Evolutionary conservation across 2,888 invertebrate species (phyloP).

Genomic region (Margaritifera margaritifera): DNA sequence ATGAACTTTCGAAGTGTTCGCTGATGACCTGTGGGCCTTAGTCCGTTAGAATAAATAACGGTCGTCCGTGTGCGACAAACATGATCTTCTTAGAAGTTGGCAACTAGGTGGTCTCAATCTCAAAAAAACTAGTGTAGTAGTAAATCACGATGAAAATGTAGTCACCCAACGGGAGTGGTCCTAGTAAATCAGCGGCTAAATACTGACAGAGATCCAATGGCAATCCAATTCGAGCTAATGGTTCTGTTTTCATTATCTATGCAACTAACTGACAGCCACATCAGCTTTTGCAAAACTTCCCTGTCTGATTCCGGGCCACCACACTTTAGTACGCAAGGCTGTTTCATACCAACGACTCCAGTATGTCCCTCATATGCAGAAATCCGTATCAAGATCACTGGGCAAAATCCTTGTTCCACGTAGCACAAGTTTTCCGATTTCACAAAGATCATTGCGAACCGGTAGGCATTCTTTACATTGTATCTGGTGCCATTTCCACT

Average conservation of each 20-base stretch:
- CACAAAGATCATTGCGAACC: slow-evolving; percentile 6
- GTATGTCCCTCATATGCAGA: slow-evolving; percentile 32
- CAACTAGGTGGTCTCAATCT: slow-evolving; percentile 1
- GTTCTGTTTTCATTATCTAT: not conserved
- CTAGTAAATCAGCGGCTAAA: slow-evolving; percentile 23
- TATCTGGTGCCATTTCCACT: slow-evolving; percentile 9
- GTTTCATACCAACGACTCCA: slow-evolving; percentile 26
- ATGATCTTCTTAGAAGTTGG: slow-evolving; percentile 8
- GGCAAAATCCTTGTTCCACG: slow-evolving; percentile 16
- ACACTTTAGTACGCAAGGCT: slow-evolving; percentile 20
- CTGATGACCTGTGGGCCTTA: too few species aligned
- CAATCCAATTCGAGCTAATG: slow-evolving; percentile 8
- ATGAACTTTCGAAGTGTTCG: too few species aligned
- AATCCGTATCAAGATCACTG: not conserved
- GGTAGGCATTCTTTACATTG: slow-evolving; percentile 9
- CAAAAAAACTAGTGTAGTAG: slow-evolving; percentile 19
- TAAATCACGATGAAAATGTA: slow-evolving; percentile 17
- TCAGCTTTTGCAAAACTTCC: slow-evolving; percentile 18
- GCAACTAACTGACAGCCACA: slow-evolving; percentile 24
- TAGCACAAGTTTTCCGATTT: slow-evolving; percentile 5
- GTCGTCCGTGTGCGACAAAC: slow-evolving; percentile 4
- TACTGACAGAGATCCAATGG: slow-evolving; percentile 22
- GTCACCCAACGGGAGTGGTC: slow-evolving; percentile 23
- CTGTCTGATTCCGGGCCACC: slow-evolving; percentile 39
- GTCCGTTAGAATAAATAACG: too few species aligned